A percentile compares a stretch with the other conserved stretches of the same genome.
These are phyloP conservation scores for Automeris io DNA, from an alignment of 2,888 invertebrate genomes.

Conservation along the genomic window DNA sequence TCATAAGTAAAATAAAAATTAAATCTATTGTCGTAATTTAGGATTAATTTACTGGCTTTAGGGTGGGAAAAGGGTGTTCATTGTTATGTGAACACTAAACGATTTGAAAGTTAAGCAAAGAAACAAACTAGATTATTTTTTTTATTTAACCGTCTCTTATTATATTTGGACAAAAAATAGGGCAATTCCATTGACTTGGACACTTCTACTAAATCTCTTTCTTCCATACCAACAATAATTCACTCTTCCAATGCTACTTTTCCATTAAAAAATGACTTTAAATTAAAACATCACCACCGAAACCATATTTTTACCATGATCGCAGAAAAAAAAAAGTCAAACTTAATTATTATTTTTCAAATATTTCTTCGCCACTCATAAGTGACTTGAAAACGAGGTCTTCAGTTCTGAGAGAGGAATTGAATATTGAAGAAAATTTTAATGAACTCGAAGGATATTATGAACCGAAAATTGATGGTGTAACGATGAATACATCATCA, in stretches of 20 bases:
- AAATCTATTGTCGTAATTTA: too few species aligned
- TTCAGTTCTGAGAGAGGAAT: not conserved
- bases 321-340: conserved; percentile 18
- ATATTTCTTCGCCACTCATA: conserved; percentile 32
- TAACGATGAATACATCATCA: not conserved
- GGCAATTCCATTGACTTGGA: conserved; percentile 43
- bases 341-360: conserved; percentile 31
- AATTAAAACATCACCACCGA: conserved; percentile 22
- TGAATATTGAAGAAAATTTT: not conserved
- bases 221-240: conserved; percentile 33
- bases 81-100: too few species aligned
- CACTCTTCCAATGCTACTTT: conserved; percentile 39
- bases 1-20: too few species aligned
- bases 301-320: conserved; percentile 25
- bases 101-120: too few species aligned
- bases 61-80: too few species aligned
- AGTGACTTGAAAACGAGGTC: conserved; percentile 18
- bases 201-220: conserved; percentile 20
- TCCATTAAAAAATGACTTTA: conserved; percentile 46
- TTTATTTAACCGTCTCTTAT: conserved; percentile 44
- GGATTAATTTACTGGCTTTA: too few species aligned
- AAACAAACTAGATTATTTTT: too few species aligned
- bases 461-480: not conserved
- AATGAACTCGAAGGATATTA: not conserved
- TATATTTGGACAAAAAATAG: conserved; percentile 49